A percentile compares a stretch with the other conserved stretches of the same genome.
Conservation (phyloP, 2,113 vertebrate genomes). For the Hippolais icterina region DNA sequence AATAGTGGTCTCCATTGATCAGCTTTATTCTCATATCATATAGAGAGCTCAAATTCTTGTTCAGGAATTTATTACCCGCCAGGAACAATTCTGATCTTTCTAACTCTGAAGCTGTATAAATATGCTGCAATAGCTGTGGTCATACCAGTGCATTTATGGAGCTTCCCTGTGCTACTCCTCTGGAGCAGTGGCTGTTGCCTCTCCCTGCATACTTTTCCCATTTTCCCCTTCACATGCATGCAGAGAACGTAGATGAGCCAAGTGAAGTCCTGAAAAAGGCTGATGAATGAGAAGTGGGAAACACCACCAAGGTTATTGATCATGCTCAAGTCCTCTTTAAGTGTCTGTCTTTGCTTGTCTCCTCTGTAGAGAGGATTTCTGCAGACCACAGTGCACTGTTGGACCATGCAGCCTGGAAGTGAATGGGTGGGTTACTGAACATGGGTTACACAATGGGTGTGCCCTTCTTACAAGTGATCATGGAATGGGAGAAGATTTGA, state of each 20-base stretch:
- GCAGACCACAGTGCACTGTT: neutral
- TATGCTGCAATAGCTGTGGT: neutral
- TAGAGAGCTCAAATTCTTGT: neutral
- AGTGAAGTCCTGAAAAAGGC: neutral
- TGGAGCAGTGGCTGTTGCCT: neutral
- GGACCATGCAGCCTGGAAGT: neutral
- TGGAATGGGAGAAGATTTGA: neutral
- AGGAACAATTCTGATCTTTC: neutral
- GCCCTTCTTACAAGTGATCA: neutral
- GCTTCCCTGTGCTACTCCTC: neutral
- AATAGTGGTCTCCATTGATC: slow-evolving; percentile 4
- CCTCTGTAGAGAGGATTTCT: neutral
- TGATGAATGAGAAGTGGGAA: neutral
- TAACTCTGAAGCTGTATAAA: neutral
- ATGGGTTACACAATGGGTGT: too few species aligned
- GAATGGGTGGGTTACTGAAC: neutral
- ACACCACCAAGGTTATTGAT: neutral
- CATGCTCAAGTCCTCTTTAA: neutral
- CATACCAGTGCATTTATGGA: neutral
- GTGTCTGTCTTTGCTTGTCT: neutral
- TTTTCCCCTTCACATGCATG: neutral
- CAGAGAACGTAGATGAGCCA: neutral
- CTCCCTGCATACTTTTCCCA: neutral
- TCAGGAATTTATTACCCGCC: neutral
- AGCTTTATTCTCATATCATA: slow-evolving; percentile 22